A percentile compares a stretch with the other conserved stretches of the same genome.
Conservation (phyloP, 2,888 invertebrate genomes). For the Tyria jacobaeae region DNA sequence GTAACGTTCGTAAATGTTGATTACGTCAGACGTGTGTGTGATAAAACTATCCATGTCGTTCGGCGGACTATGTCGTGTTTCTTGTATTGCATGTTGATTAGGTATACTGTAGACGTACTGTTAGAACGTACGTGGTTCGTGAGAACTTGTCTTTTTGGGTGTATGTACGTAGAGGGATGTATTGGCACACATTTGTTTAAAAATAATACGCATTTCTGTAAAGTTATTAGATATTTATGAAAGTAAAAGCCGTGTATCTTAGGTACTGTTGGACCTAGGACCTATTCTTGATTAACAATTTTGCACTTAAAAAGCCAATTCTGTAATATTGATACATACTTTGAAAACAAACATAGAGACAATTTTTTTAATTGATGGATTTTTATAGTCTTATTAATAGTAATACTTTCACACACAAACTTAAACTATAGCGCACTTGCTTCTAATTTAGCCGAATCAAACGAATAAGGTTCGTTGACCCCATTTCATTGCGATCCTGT, state of each 20-base stretch:
- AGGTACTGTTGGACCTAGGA: too few species aligned
- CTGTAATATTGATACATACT: too few species aligned
- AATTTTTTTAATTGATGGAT: too few species aligned
- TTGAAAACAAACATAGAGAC: too few species aligned
- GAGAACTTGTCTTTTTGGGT: neutral
- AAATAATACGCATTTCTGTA: too few species aligned
- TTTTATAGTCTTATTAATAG: too few species aligned
- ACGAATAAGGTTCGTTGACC: constrained; percentile 21
- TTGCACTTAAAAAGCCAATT: too few species aligned
- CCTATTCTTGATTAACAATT: too few species aligned
- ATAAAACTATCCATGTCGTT: constrained; percentile 25
- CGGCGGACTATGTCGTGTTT: constrained; percentile 15
- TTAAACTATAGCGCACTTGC: too few species aligned
- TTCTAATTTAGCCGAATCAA: constrained; percentile 6
- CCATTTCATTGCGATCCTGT: constrained; percentile 15
- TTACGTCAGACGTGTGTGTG: constrained; percentile 19
- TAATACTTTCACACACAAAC: too few species aligned
- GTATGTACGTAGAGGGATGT: neutral
- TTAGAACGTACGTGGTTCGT: constrained; percentile 27
- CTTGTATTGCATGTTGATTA: constrained; percentile 38
- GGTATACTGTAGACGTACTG: constrained; percentile 25
- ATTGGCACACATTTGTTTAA: neutral
- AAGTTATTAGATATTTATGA: too few species aligned
- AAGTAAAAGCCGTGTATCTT: too few species aligned
- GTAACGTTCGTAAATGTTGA: constrained; percentile 12